Percentiles rank a stretch among this genome's conserved stretches.
Evolutionary conservation across 2,113 vertebrate genomes (phyloP).

Genomic region (Pimephales promelas): DNA sequence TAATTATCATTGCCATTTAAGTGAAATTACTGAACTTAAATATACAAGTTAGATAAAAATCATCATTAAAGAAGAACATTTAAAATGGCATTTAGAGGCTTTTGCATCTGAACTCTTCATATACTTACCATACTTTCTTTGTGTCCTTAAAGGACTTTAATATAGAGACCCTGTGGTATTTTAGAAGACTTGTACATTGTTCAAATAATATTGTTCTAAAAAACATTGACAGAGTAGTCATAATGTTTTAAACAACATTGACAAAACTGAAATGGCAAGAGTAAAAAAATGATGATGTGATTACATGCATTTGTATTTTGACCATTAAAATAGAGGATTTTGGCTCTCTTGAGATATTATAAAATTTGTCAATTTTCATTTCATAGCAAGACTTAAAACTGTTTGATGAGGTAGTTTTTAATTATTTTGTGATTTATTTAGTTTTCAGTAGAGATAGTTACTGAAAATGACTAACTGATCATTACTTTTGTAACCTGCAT

Average conservation of each 20-base stretch:
- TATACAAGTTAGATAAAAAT: no score
- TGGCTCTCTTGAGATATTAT: background rate
- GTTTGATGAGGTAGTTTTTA: constrained; percentile 26
- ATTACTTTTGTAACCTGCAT: background rate
- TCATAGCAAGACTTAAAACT: background rate
- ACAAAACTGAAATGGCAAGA: background rate
- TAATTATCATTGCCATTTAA: no score
- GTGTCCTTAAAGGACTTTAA: constrained; percentile 10
- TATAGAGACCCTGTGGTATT: constrained; percentile 19
- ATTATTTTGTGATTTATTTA: constrained; percentile 1
- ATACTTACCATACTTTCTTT: background rate
- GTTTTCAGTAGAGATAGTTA: background rate
- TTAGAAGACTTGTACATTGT: background rate
- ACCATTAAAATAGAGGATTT: constrained; percentile 3
- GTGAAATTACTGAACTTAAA: no score
- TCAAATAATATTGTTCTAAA: constrained; percentile 7
- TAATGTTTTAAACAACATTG: background rate
- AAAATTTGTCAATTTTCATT: background rate
- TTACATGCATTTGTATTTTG: constrained; percentile 21
- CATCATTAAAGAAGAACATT: no score
- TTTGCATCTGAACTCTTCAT: no score
- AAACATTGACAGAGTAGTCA: background rate
- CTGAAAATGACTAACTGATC: no score
- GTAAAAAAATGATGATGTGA: constrained; percentile 6
- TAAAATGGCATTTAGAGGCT: no score